Percentiles rank a stretch among this genome's conserved stretches.
These are phyloP conservation scores for Bothrops jararaca DNA, from an alignment of 2,113 vertebrate genomes.

Conservation along the genomic window DNA sequence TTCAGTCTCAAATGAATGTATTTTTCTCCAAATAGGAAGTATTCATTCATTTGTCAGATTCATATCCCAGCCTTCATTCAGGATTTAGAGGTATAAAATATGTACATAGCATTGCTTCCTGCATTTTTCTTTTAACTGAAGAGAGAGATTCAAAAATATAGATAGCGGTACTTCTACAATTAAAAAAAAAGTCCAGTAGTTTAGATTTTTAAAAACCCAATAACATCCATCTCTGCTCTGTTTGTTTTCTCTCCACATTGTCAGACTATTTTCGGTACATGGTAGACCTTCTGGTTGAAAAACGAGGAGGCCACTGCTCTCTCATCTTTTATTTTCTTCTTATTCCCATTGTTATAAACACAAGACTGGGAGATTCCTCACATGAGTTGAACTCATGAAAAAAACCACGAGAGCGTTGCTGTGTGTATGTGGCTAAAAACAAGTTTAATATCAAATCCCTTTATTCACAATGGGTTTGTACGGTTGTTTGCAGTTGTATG, in stretches of 20 bases:
- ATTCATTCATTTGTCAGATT: not conserved
- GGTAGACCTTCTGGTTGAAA: not conserved
- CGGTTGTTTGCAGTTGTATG: constrained; percentile 79
- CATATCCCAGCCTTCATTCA: not conserved
- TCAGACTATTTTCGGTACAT: not conserved
- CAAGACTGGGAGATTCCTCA: rapidly evolving
- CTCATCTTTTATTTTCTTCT: not conserved
- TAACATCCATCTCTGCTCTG: not conserved
- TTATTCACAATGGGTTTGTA: not conserved
- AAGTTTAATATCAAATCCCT: no score
- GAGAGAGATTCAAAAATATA: not conserved
- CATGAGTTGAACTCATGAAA: rapidly evolving
- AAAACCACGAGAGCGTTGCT: not conserved
- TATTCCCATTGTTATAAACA: not conserved
- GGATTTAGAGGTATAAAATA: not conserved
- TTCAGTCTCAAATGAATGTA: not conserved
- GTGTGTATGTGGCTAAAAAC: not conserved
- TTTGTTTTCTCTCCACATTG: not conserved
- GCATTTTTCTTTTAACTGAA: not conserved
- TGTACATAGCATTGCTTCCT: not conserved
- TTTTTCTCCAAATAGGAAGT: not conserved
- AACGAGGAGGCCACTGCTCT: not conserved
- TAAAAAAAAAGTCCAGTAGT: not conserved
- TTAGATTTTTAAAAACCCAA: not conserved
- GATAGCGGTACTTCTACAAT: not conserved